These are phyloP conservation scores for Strix uralensis DNA, from an alignment of 2,113 vertebrate species.

Conservation along the genomic window DNA sequence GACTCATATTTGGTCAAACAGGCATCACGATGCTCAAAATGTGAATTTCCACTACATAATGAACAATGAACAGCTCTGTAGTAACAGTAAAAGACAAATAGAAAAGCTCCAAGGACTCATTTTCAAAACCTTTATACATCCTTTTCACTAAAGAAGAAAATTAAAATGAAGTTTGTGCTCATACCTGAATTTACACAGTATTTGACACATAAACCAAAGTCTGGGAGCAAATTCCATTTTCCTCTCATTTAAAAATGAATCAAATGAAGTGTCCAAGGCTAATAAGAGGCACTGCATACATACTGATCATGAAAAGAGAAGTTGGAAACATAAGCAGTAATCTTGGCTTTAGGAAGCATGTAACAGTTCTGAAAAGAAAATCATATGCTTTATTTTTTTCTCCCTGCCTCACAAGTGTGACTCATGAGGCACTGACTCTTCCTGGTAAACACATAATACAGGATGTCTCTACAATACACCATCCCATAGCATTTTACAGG, in stretches of 20 bases:
- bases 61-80: conserved; percentile 29
- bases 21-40: not conserved
- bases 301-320: not conserved
- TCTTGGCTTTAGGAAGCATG: conserved; percentile 1
- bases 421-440: not conserved
- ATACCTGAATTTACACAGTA: conserved; percentile 25
- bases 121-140: not conserved
- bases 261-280: not conserved
- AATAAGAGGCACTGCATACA: not conserved
- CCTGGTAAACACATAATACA: not conserved
- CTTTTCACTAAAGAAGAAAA: conserved; percentile 5
- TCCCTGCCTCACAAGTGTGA: not conserved
- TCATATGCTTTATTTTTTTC: not conserved
- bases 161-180: not conserved
- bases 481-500: not conserved
- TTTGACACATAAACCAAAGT: conserved; percentile 4
- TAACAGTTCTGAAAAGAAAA: not conserved
- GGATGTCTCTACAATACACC: not conserved
- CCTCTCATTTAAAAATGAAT: conserved; percentile 8
- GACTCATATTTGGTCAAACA: conserved; percentile 16
- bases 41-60: conserved; percentile 13
- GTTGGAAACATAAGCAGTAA: not conserved
- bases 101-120: conserved; percentile 1
- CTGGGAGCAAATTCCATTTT: conserved; percentile 13
- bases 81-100: conserved; percentile 23